Conservation (phyloP, 2,797 vertebrate genomes). For the Meriones psammophilus region DNA sequence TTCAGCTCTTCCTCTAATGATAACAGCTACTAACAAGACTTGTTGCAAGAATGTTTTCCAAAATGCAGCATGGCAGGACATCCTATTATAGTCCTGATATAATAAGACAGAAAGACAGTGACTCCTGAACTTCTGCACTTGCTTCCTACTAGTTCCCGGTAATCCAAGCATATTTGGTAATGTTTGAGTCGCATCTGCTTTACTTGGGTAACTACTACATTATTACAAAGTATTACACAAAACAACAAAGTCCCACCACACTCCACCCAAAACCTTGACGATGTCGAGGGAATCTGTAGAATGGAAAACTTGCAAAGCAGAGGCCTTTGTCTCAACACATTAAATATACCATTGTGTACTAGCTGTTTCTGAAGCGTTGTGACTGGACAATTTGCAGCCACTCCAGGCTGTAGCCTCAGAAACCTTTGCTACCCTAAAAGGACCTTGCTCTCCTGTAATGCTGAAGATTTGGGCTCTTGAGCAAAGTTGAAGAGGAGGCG, state of each 20-base stretch:
- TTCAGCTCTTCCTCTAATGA: not conserved
- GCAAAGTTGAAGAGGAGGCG: too few species aligned
- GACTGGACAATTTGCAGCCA: too few species aligned
- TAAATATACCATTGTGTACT: not conserved
- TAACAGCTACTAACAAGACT: not conserved
- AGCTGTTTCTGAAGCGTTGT: not conserved
- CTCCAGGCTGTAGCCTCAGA: not conserved
- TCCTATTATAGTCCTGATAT: not conserved
- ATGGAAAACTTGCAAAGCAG: not conserved
- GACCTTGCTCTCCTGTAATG: accelerated
- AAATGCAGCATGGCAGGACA: not conserved
- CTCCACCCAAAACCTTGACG: not conserved
- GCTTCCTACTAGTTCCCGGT: not conserved
- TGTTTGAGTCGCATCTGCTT: not conserved
- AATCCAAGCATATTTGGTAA: not conserved
- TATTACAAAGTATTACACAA: not conserved
- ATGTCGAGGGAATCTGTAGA: not conserved
- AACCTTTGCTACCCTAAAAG: not conserved
- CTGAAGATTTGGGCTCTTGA: not conserved
- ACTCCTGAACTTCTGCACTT: not conserved
- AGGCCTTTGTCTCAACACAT: not conserved
- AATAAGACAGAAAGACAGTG: not conserved
- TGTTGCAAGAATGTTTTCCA: not conserved
- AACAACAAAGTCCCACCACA: not conserved
- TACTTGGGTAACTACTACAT: not conserved